Evolutionary conservation across 2,113 vertebrate species (phyloP).

Genomic region (Dascyllus trimaculatus): DNA sequence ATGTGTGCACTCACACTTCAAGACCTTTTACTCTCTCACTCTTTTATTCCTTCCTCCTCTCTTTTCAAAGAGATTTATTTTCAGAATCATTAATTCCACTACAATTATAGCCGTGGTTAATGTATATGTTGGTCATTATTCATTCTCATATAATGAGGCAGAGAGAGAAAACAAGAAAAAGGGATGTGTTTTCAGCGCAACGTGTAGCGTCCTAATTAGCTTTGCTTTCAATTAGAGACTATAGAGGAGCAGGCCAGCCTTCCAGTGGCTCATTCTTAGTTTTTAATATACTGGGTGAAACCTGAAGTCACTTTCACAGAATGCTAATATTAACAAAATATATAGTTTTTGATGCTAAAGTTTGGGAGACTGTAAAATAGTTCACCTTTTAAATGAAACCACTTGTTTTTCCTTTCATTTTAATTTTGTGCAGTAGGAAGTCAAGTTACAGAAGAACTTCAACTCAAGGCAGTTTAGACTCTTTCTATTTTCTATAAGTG

Average conservation of each 20-base stretch:
- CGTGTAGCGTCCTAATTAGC: slow-evolving; percentile 52
- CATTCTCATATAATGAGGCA: slow-evolving; percentile 63
- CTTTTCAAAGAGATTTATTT: slow-evolving; percentile 63
- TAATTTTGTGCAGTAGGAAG: too few species aligned
- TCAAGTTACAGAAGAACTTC: neutral
- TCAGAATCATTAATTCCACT: slow-evolving; percentile 64
- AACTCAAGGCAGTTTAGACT: neutral
- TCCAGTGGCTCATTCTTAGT: neutral
- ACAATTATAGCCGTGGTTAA: slow-evolving; percentile 61
- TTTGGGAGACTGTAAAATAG: too few species aligned
- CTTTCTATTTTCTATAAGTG: neutral
- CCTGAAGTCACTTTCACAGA: neutral
- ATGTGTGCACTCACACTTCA: slow-evolving; percentile 35
- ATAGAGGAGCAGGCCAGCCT: slow-evolving; percentile 32
- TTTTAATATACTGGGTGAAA: neutral
- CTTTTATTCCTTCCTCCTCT: slow-evolving; percentile 49
- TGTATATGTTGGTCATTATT: slow-evolving; percentile 71
- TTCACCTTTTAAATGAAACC: too few species aligned
- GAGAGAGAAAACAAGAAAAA: slow-evolving; percentile 47
- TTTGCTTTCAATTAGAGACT: slow-evolving; percentile 59
- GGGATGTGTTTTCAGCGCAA: slow-evolving; percentile 45
- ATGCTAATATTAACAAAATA: too few species aligned
- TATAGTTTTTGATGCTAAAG: too few species aligned
- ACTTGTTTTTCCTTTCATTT: too few species aligned
- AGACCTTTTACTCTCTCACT: slow-evolving; percentile 78